These are phyloP conservation scores for Hybognathus amarus DNA, from an alignment of 2,797 vertebrate genomes.

Conservation along the genomic window DNA sequence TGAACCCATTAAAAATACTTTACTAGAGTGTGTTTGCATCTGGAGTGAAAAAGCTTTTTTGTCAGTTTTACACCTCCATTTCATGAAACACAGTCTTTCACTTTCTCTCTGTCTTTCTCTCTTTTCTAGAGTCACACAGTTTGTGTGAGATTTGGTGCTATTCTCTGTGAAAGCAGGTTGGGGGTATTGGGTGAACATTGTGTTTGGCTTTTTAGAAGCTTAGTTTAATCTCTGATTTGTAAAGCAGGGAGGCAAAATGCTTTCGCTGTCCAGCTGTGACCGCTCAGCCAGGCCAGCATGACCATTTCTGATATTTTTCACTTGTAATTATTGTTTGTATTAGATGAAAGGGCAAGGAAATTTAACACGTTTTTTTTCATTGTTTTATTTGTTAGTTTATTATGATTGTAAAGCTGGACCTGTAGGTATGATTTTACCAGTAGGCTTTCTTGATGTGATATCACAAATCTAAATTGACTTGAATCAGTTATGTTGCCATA, in stretches of 20 bases:
- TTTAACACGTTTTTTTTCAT: background rate
- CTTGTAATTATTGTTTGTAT: constrained; percentile 19
- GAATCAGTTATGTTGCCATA: background rate
- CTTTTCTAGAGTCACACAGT: background rate
- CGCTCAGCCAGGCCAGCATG: background rate
- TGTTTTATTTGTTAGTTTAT: background rate
- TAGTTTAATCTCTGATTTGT: constrained; percentile 45
- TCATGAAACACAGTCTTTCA: background rate
- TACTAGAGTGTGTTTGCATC: background rate
- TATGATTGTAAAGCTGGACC: constrained; percentile 1
- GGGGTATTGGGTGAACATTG: background rate
- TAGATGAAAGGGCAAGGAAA: constrained; percentile 18
- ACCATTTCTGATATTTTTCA: constrained; percentile 17
- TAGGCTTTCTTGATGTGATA: background rate
- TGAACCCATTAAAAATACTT: background rate
- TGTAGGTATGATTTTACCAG: background rate
- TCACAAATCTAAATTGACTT: background rate
- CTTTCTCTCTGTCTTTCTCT: background rate
- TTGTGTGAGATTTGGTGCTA: constrained; percentile 15
- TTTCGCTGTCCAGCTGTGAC: constrained; percentile 27
- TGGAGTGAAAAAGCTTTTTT: constrained; percentile 20
- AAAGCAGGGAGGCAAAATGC: constrained; percentile 30
- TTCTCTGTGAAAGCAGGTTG: constrained; percentile 16
- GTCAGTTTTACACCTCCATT: constrained; percentile 10
- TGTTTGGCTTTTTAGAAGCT: constrained; percentile 13